phyloP scores from a whole-genome alignment of 2,797 vertebrate species.

The Acrossocheilus fasciatus region DNA sequence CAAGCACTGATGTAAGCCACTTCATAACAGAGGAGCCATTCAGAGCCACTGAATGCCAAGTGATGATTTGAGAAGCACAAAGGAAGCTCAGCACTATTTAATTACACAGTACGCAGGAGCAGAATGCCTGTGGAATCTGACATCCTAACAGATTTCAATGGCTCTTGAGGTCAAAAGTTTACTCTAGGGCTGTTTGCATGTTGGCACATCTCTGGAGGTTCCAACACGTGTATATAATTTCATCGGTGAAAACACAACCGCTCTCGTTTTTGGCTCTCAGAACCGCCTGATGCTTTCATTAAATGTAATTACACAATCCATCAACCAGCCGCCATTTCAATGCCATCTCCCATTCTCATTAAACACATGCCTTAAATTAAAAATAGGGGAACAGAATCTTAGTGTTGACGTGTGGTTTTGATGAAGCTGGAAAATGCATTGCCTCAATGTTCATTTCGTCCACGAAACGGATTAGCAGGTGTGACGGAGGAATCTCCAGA shows the following conservation, averaged over 20 bases:
- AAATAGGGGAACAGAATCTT: conserved; percentile 21
- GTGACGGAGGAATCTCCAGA: conserved; percentile 10
- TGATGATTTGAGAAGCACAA: conserved; percentile 46
- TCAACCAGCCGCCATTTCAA: conserved; percentile 26
- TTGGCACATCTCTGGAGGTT: conserved; percentile 38
- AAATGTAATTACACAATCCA: conserved; percentile 62
- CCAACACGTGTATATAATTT: conserved; percentile 29
- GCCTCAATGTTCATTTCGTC: conserved; percentile 30
- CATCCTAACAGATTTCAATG: conserved; percentile 39
- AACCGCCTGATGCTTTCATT: conserved; percentile 65
- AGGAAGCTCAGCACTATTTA: conserved; percentile 32
- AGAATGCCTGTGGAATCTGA: conserved; percentile 32
- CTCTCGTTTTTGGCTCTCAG: conserved; percentile 28
- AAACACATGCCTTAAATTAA: conserved; percentile 39
- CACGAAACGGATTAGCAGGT: conserved; percentile 41
- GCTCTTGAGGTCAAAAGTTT: conserved; percentile 46
- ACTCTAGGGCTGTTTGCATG: conserved; percentile 36
- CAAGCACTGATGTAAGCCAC: conserved; percentile 49
- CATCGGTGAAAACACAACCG: background rate
- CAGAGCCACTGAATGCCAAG: conserved; percentile 45
- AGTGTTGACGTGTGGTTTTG: conserved; percentile 23
- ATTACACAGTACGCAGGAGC: conserved; percentile 29
- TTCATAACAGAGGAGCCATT: conserved; percentile 51
- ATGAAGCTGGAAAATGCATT: conserved; percentile 18
- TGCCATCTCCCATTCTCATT: conserved; percentile 26